Conservation (phyloP, 2,797 vertebrate genomes). For the Chromobotia macracanthus region DNA sequence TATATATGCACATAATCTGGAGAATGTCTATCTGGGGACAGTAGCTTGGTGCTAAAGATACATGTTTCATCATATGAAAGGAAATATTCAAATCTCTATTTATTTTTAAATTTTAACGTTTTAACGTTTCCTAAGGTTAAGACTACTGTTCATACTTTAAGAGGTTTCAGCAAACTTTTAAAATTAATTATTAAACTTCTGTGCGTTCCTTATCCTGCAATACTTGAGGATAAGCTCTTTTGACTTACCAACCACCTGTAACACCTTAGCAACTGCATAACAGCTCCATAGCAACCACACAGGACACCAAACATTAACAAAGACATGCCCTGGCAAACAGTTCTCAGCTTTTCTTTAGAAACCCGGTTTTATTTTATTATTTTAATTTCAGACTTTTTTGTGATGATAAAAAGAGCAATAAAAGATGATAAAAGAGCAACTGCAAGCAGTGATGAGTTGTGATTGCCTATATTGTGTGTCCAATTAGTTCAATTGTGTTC, state of each 20-base stretch:
- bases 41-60: neutral
- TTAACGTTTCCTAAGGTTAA: neutral
- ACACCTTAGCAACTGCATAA: neutral
- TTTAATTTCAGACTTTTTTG: no score
- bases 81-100: neutral
- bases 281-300: neutral
- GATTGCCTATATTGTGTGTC: constrained; percentile 7
- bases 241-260: neutral
- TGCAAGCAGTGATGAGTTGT: neutral
- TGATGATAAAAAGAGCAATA: no score
- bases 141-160: neutral
- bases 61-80: neutral
- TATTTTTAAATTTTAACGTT: neutral
- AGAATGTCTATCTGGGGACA: constrained; percentile 13
- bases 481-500: constrained; percentile 21
- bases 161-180: neutral
- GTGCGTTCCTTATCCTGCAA: neutral
- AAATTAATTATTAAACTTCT: neutral
- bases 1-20: neutral
- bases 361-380: no score
- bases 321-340: neutral
- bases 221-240: neutral
- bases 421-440: neutral
- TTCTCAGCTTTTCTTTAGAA: neutral
- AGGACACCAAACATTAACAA: no score